Evolutionary conservation across 1,140 invertebrate species (phyloP).

Genomic region (Anastatus disparis): DNA sequence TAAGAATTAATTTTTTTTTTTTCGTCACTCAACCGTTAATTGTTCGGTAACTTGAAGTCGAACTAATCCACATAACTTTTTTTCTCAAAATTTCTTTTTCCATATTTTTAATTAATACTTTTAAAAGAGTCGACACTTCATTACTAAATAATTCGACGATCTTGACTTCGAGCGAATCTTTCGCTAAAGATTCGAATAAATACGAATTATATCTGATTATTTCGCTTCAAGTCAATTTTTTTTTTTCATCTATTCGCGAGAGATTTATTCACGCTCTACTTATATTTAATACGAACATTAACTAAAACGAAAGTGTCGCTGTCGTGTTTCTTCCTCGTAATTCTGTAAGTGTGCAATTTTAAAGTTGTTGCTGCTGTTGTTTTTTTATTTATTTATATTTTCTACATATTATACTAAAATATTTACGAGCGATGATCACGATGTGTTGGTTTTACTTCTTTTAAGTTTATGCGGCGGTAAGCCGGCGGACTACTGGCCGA

Average conservation of each 20-base stretch:
- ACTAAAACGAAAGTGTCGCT: not conserved
- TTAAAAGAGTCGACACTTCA: too few species aligned
- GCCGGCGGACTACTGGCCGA: slow-evolving; percentile 47
- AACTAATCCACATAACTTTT: too few species aligned
- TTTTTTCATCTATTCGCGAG: not conserved
- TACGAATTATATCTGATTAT: not conserved
- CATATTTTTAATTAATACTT: too few species aligned
- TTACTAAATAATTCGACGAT: too few species aligned
- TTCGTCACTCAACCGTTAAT: not conserved
- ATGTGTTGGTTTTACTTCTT: not conserved
- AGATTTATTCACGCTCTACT: not conserved
- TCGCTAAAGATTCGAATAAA: not conserved
- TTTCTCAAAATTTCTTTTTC: too few species aligned
- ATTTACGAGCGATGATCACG: slow-evolving; percentile 21
- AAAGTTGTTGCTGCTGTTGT: too few species aligned
- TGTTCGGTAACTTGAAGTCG: not conserved
- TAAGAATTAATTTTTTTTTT: not conserved
- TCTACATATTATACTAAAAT: slow-evolving; percentile 14
- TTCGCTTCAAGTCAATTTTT: not conserved
- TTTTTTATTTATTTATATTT: slow-evolving; percentile 18
- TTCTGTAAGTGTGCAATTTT: not conserved
- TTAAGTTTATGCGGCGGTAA: slow-evolving; percentile 49
- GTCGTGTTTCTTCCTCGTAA: not conserved
- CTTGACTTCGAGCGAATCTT: not conserved
- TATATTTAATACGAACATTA: not conserved